These are phyloP conservation scores for Eupithecia centaureata DNA, from an alignment of 2,888 invertebrate genomes.

Conservation along the genomic window DNA sequence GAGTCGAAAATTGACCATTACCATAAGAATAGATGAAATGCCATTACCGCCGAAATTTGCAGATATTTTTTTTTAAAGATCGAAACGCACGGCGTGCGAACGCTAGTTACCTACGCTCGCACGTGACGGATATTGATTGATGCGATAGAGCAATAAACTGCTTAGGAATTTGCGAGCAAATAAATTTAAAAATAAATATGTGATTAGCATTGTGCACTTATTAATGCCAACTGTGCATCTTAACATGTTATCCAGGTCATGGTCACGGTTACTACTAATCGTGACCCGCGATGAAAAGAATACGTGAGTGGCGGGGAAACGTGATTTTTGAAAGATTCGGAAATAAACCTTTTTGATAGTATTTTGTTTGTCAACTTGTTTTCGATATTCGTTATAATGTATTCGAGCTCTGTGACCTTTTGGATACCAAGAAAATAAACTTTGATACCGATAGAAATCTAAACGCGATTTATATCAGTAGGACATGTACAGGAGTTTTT, in stretches of 20 bases:
- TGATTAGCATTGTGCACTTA: not conserved
- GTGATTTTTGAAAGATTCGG: not conserved
- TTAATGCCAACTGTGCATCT: not conserved
- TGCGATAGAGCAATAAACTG: not conserved
- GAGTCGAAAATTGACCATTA: too few relatives aligned
- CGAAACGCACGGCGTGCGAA: too few relatives aligned
- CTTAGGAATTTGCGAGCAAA: not conserved
- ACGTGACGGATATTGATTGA: too few relatives aligned
- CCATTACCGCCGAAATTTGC: too few relatives aligned
- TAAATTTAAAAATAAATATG: not conserved
- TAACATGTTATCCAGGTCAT: not conserved
- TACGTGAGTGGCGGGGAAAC: not conserved
- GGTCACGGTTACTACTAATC: not conserved
- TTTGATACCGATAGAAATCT: too few relatives aligned
- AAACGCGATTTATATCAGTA: too few relatives aligned
- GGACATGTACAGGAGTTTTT: too few relatives aligned
- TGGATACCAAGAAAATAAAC: too few relatives aligned
- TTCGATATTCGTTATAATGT: too few relatives aligned
- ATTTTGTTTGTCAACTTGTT: not conserved
- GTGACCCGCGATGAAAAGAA: not conserved
- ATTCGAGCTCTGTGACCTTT: not conserved
- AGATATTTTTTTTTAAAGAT: too few relatives aligned
- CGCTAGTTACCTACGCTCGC: too few relatives aligned
- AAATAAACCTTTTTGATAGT: not conserved
- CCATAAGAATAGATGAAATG: too few relatives aligned